Base-by-base conservation (phyloP, 2,797 vertebrate genomes). In the Tangara arthus region DNA sequence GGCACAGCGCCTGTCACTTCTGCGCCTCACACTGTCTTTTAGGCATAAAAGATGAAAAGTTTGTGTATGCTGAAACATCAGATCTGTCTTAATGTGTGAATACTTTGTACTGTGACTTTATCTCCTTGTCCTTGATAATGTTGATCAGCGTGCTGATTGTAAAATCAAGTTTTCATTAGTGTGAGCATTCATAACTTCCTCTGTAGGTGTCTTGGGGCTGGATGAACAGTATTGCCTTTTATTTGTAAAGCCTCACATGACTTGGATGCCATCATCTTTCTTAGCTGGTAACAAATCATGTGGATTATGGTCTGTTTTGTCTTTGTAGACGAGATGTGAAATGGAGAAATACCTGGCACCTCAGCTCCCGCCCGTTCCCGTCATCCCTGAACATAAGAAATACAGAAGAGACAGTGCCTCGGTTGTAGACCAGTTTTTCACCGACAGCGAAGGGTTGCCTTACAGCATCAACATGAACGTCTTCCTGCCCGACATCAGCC, bases 381-480 rank as follows among this genome's bases (percentile, higher is more conserved):
- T 98, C 39, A 94, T 97, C 64, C 94, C 97, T 6, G 99, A 98
- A 52, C 97, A 98, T 73, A 99, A 99, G 97, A 98, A 98, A 80
- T 97, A 98, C 94, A 98, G 98, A 97, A 98, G 99, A 97, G 98
- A 99, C 90, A 97, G 98, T 92, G 96, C 98, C 93, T 98, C 98
- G 2, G 98, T 98, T 37, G 98, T 98, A 80, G 99, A 99, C 96
- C 98, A 98, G 96, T 99, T 99, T 97, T 99, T 99, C 95, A 95
- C 97, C 28, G 99, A 99, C 8, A 98, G 98, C 19, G 98, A 99
- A 56, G 94, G 98, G 82, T 96, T 98, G 81, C 99, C 99, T 46
- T 99, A 99, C 98, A 99, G 99, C 91, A 98, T 99, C 97, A 99
- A 99, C 98, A 99, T 99, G 99, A 99, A 99, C 64, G 98, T 99